A percentile compares a stretch with the other conserved stretches of the same genome.
phyloP scores from a whole-genome alignment of 1,140 invertebrate genomes.

The Cylas formicarius region DNA sequence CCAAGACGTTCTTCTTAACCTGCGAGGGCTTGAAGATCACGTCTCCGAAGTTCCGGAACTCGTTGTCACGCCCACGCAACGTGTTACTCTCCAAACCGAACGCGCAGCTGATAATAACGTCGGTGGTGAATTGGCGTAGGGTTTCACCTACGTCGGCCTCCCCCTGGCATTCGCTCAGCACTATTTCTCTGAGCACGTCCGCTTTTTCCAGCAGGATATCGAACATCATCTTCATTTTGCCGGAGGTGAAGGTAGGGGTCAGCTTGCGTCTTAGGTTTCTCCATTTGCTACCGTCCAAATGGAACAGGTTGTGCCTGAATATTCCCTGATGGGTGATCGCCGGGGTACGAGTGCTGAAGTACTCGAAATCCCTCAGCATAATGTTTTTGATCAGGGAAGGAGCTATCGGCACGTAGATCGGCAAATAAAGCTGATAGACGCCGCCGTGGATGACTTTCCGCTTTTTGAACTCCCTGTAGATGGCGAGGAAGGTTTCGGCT shows the following conservation, averaged over 20 bases:
- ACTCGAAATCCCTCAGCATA: slow-evolving; percentile 43
- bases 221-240: slow-evolving; percentile 44
- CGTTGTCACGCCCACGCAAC: slow-evolving; percentile 46
- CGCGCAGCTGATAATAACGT: slow-evolving; percentile 55
- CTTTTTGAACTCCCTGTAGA: slow-evolving; percentile 23
- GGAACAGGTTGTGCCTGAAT: slow-evolving; percentile 44
- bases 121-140: slow-evolving; percentile 49
- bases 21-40: slow-evolving; percentile 37
- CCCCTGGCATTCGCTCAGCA: slow-evolving; percentile 18
- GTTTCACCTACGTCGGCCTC: slow-evolving; percentile 15
- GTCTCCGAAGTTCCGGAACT: slow-evolving; percentile 43
- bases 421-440: slow-evolving; percentile 39
- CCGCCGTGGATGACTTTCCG: slow-evolving; percentile 27
- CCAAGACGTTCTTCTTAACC: slow-evolving; percentile 40
- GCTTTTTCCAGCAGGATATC: slow-evolving; percentile 27
- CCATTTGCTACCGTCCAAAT: slow-evolving; percentile 42
- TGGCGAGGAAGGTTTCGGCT: slow-evolving; percentile 25
- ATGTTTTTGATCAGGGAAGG: slow-evolving; percentile 43
- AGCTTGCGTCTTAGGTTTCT: slow-evolving; percentile 42
- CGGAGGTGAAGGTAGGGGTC: slow-evolving; percentile 46
- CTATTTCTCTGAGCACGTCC: slow-evolving; percentile 20
- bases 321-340: slow-evolving; percentile 41
- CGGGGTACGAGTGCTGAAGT: slow-evolving; percentile 43
- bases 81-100: slow-evolving; percentile 56
- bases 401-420: slow-evolving; percentile 42